Evolutionary conservation across 2,113 vertebrate genomes (phyloP).

Genomic region (Meriones unguiculatus): DNA sequence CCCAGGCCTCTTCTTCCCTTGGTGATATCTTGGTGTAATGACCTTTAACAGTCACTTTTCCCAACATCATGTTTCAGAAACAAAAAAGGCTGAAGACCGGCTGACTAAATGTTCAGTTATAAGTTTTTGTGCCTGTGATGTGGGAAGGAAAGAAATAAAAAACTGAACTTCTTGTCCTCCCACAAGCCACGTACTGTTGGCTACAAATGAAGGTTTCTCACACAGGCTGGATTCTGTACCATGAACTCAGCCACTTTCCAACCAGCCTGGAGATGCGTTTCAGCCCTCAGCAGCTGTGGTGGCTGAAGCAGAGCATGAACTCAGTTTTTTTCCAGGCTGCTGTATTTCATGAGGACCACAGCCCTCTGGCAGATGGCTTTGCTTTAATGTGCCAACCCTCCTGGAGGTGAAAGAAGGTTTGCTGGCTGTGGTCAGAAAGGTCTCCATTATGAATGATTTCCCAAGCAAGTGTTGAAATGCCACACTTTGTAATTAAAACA

Average conservation of each 20-base stretch:
- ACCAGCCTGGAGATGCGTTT: constrained; percentile 58
- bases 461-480: constrained; percentile 65
- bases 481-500: constrained; percentile 79
- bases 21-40: background rate
- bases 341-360: constrained; percentile 82
- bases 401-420: constrained; percentile 75
- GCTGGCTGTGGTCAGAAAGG: constrained; percentile 64
- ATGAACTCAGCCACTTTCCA: constrained; percentile 19
- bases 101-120: constrained; percentile 26
- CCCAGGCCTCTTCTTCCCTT: background rate
- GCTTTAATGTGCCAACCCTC: constrained; percentile 73
- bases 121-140: constrained; percentile 69
- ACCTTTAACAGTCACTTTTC: background rate
- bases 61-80: background rate
- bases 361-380: constrained; percentile 73
- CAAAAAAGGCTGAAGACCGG: background rate
- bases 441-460: constrained; percentile 71
- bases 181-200: constrained; percentile 69
- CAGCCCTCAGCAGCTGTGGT: constrained; percentile 14
- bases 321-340: constrained; percentile 12
- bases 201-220: constrained; percentile 45
- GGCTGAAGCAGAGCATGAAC: background rate
- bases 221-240: background rate
- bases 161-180: constrained; percentile 53
- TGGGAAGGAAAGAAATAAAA: constrained; percentile 65